phyloP scores from a whole-genome alignment of 2,113 vertebrate genomes.

The Melierax canorus region DNA sequence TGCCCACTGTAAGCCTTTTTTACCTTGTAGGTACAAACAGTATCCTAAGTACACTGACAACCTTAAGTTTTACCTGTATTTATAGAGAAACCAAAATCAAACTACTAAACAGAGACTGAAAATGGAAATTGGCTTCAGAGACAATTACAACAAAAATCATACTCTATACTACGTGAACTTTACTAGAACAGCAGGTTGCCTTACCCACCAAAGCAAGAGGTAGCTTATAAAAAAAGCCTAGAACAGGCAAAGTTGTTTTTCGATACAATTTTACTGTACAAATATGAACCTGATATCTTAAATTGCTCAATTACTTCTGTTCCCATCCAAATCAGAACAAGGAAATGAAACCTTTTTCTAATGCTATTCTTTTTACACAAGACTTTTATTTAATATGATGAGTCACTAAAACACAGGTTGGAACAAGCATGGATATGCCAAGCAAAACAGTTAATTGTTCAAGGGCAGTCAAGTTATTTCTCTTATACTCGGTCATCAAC shows the following conservation, averaged over 20 bases:
- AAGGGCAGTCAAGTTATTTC: not conserved
- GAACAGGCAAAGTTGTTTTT: not conserved
- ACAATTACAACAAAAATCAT: not conserved
- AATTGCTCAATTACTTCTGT: conserved; percentile 4
- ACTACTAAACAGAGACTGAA: not conserved
- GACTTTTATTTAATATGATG: conserved; percentile 50
- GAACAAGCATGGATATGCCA: conserved; percentile 31
- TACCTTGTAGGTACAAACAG: not conserved
- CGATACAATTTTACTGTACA: not conserved
- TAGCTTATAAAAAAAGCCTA: not conserved
- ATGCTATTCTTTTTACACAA: conserved; percentile 45
- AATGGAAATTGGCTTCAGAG: not conserved
- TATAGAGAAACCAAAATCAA: not conserved
- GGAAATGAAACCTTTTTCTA: conserved; percentile 28
- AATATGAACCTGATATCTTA: not conserved
- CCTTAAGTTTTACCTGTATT: not conserved
- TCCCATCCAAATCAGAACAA: conserved; percentile 23
- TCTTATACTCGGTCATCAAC: conserved; percentile 1
- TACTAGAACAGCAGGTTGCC: not conserved
- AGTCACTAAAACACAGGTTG: conserved; percentile 58
- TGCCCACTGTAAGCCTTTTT: conserved; percentile 14
- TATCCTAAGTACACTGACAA: not conserved
- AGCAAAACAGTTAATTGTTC: conserved; percentile 49
- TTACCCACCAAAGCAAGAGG: not conserved
- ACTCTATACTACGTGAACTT: not conserved